These are phyloP conservation scores for Eciton burchellii DNA, from an alignment of 1,140 invertebrate genomes.

Conservation along the genomic window DNA sequence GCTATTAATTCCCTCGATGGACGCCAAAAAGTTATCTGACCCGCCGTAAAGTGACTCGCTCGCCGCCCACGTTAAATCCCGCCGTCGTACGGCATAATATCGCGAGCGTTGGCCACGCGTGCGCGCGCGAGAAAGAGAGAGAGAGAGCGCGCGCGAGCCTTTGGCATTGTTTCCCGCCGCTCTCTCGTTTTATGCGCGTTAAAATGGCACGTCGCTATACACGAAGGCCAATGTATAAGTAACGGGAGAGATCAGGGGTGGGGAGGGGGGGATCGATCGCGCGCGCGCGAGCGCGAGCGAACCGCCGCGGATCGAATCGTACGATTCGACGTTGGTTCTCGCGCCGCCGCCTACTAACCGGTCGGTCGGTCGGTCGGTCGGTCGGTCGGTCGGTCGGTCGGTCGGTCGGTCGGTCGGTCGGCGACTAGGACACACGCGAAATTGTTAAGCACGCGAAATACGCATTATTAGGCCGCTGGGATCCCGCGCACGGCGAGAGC, in stretches of 20 bases:
- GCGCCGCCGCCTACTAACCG: neutral
- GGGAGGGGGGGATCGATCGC: neutral
- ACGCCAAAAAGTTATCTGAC: slow-evolving; percentile 11
- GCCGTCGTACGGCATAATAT: slow-evolving; percentile 4
- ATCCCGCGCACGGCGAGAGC: neutral
- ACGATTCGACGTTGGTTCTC: neutral
- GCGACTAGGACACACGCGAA: slow-evolving; percentile 2
- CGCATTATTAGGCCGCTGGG: slow-evolving; percentile 26
- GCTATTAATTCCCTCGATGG: neutral
- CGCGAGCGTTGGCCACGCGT: neutral
- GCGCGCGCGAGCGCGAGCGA: too few species aligned
- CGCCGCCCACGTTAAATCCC: too few species aligned
- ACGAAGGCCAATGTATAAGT: neutral
- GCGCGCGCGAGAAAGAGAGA: too few species aligned
- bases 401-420: neutral
- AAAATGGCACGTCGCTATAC: slow-evolving; percentile 11
- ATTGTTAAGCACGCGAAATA: slow-evolving; percentile 32
- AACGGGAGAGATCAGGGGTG: neutral
- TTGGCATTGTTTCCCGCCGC: slow-evolving; percentile 19
- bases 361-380: neutral
- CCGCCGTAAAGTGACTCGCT: slow-evolving; percentile 2
- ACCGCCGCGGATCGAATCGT: neutral
- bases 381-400: neutral
- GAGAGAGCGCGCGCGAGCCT: slow-evolving; percentile 19
- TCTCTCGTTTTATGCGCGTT: neutral